These are phyloP conservation scores for Deroplatys truncata DNA, from an alignment of 2,888 invertebrate genomes.

Conservation along the genomic window DNA sequence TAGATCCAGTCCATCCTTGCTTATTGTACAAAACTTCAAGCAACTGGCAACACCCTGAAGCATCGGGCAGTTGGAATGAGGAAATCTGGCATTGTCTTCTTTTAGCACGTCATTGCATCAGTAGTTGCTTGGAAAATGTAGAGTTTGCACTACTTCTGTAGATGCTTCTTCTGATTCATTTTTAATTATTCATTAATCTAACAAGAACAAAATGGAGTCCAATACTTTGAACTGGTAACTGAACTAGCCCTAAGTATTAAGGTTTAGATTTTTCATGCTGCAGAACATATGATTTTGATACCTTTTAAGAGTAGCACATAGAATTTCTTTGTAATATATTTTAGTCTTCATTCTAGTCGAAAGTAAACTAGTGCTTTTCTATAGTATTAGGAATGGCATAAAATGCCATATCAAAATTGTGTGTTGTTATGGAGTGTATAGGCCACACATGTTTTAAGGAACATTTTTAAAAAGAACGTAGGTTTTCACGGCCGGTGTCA, in stretches of 20 bases:
- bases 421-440: not conserved
- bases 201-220: not conserved
- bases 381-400: not conserved
- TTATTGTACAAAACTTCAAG: not conserved
- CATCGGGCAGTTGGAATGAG: not conserved
- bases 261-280: not conserved
- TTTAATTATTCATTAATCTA: not conserved
- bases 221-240: not conserved
- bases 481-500: no score
- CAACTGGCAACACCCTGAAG: slow-evolving; percentile 4
- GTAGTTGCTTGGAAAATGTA: not conserved
- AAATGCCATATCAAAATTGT: not conserved
- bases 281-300: not conserved
- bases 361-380: not conserved
- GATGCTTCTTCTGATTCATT: not conserved
- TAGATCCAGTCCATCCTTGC: slow-evolving; percentile 44
- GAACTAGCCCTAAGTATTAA: not conserved
- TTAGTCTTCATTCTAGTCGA: not conserved
- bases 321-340: not conserved
- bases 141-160: not conserved
- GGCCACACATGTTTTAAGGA: not conserved
- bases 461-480: no score
- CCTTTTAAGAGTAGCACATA: not conserved
- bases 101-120: not conserved
- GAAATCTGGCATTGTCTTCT: not conserved